Base-by-base conservation (phyloP, 2,797 vertebrate genomes). In the Remorina albescens region DNA sequence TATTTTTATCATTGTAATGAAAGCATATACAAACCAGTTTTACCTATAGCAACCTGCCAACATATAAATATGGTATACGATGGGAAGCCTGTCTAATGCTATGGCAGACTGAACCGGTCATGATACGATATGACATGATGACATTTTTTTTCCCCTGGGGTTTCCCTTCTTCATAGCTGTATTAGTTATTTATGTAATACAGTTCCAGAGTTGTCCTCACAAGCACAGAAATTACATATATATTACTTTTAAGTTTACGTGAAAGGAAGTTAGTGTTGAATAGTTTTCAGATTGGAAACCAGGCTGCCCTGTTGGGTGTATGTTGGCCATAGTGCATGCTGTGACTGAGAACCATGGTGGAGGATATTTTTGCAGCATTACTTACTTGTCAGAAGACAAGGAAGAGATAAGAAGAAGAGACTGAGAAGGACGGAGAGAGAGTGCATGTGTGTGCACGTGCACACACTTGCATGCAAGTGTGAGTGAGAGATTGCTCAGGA, bases 401-500 rank as follows among this genome's bases (percentile, higher is more conserved):
- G n/a, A 62, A 60, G 67, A 57, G 76, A 59, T 34, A 51, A 67
- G 57, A 57, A 6, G n/a, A 12, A 23, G 18, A 39, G 54, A 21
- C 57, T 36, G 62, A 32, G 51, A 55, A 15, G 19, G 58, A 21
- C 30, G 42, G 72, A 39, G 30, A 30, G 30, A 30, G 44, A 15
- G 25, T 16, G 4, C 2, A 2, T 61, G 59, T 55, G n/a, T 65
- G 15, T 50, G 64, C 41, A 51, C 26, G 32, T 61, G 59, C 51
- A 18, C 61, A 12, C 46, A 67, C 41, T 42, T 34, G 32, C 6
- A 21, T 32, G 57, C 10, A 44, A 12, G 64, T 11, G 63, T 8
- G 47, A 30, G 51, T 64, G 75, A 65, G 53, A 58, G 85, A 84
- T 81, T 82, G 78, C 76, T 83, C 54, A 73, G 80, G 83, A 85